Conservation (phyloP, 2,888 invertebrate genomes). For the Tachina lurida region DNA sequence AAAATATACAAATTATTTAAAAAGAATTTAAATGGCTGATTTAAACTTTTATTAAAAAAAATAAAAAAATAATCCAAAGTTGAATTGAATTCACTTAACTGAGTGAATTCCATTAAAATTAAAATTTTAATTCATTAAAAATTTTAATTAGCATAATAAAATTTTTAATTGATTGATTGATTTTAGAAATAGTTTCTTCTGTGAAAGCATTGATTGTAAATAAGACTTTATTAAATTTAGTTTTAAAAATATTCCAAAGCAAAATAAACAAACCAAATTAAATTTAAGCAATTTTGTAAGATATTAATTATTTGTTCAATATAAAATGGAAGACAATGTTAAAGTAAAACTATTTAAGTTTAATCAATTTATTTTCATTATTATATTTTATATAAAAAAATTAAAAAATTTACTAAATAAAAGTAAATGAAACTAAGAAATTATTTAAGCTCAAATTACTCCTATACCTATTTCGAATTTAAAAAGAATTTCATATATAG, state of each 20-base stretch:
- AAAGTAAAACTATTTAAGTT: conserved; percentile 28
- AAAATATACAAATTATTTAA: too few relatives aligned
- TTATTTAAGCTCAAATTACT: conserved; percentile 51
- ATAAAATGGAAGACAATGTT: conserved; percentile 32
- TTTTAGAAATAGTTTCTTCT: too few relatives aligned
- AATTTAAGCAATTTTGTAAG: conserved; percentile 36
- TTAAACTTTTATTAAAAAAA: too few relatives aligned
- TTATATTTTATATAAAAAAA: conserved; percentile 52
- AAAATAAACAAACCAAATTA: conserved; percentile 67
- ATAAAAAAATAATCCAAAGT: too few relatives aligned
- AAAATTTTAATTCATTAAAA: too few relatives aligned
- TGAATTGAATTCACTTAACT: too few relatives aligned
- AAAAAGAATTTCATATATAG: too few relatives aligned
- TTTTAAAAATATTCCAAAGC: conserved; percentile 51
- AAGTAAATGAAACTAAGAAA: conserved; percentile 54
- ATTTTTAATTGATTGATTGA: too few relatives aligned
- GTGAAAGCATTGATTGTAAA: conserved; percentile 24
- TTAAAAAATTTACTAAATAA: conserved; percentile 64
- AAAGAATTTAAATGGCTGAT: too few relatives aligned
- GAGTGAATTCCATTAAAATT: too few relatives aligned
- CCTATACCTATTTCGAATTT: too few relatives aligned
- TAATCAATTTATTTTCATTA: conserved; percentile 6
- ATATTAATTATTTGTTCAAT: conserved; percentile 1
- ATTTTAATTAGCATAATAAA: too few relatives aligned
- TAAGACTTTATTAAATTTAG: conserved; percentile 40